Evolutionary conservation across 1,140 invertebrate genomes (phyloP), one percentile per base, ranked within the genome.

Genomic region (Akabosia matsudoensis): DNA sequence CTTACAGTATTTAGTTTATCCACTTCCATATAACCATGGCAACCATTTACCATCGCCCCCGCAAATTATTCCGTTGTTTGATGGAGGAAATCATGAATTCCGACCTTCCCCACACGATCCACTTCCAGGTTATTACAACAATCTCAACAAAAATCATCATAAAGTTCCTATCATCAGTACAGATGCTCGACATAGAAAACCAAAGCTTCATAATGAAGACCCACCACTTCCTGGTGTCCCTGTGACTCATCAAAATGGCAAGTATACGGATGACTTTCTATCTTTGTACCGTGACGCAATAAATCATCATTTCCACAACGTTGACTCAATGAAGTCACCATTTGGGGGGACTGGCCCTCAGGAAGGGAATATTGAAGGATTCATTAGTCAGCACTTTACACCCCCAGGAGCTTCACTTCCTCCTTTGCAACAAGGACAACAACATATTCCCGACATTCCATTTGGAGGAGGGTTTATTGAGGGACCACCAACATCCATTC

Each of bases 1-100:
- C 1, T 37, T 80, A 13, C 77, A 80, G 54, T 80, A 80, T 52
- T 34, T 78, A 22, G 75, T 80, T 31, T 80, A 78, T 30, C 79
- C 79, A 24, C 33, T 75, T 1, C 77, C 79, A 14, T 51, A 74
- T 33, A 13, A 13, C 13, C 30, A 28, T 31, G 26, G 31, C 28
- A 28, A 10, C 4, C 26, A 34, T 10, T 73, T 75, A n/a, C 79
- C 79, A 34, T 78, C 79, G n/a, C 79, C 77, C 26, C 77, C 79
- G 18, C 16, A 74, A 24, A 22, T 78, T 1, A 31, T 74, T 2
- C 74, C 74, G 26, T 78, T 80, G 22, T 10, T 7, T 4, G 45
- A 72, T 45, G 28, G 24, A 7, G 26, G 18, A 18, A 4, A 3
- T 30, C 24, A 70, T 30, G 22, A 45, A 28, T 72, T 74, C 28